Base-by-base conservation (phyloP, 2,888 invertebrate genomes). In the Parnassius smintheus region DNA sequence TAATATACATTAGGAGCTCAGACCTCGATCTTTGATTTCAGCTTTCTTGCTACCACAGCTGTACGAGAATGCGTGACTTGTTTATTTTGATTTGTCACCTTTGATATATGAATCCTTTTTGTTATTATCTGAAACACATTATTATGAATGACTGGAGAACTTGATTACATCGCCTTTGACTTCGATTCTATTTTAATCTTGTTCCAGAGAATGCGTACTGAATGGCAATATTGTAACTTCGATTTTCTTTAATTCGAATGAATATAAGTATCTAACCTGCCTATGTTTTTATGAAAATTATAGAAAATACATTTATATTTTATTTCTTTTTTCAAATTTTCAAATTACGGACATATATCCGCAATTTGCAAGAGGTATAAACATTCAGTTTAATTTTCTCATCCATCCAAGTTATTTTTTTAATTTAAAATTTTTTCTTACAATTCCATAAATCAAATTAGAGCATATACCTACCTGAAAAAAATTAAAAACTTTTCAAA, bases 71-170 rank as follows among this genome's bases (percentile, higher is more conserved):
- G 83, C 82, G 77, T 80, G 73, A 78, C 85, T 87, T 81, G 85
- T 88, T 88, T 88, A 87, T 89, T 88, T 89, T 85, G 83, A 88
- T 88, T 86, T 88, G 87, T 88, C 86, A 79, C 82, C 81, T 88
- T 82, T 88, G 87, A 88, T 87, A 81, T 85, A 87, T 86, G 85
- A 81, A 81, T 82, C 80, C 74, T 85, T 85, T 84, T 85, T 84
- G 82, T 85, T 82, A 83, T 81, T 82, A 82, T 79, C 76, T 76
- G 77, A 75, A 78, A 79, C 78, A 78, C 75, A 76, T 81, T 82
- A 82, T 82, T 82, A 81, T 81, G 77, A 80, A 74, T 74, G 76
- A 75, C 73, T 75, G 75, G 70, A 71, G 76, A 69, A 77, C 76
- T 74, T 83, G 78, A 83, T 85, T 85, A 77, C 80, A 68, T 77